Evolutionary conservation across 2,113 vertebrate genomes (phyloP).

Genomic region (Xenopus borealis): DNA sequence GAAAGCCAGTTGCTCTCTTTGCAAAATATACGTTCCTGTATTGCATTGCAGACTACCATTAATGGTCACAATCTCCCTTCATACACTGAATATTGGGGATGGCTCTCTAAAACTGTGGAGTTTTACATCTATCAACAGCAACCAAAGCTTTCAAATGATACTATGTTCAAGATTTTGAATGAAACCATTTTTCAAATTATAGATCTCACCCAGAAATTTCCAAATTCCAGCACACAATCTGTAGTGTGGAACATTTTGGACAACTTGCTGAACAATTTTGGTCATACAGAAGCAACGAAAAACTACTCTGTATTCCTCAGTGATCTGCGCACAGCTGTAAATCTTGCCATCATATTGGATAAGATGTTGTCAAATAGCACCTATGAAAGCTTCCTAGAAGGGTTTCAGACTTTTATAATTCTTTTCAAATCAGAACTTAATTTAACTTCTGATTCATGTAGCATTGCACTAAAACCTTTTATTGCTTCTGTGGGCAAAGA

Average conservation of each 20-base stretch:
- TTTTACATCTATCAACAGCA: conserved; percentile 6
- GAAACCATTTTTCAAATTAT: conserved; percentile 14
- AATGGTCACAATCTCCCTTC: not conserved
- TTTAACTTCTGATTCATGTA: conserved; percentile 28
- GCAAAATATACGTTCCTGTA: conserved; percentile 10
- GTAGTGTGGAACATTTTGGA: not conserved
- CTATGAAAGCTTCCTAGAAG: not conserved
- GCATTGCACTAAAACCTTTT: conserved; percentile 47
- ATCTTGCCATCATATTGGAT: conserved; percentile 6
- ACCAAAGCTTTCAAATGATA: conserved; percentile 13
- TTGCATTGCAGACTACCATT: conserved; percentile 8
- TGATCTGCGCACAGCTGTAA: conserved; percentile 9
- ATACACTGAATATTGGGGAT: conserved; percentile 1
- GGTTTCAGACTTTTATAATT: not conserved
- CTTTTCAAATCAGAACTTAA: not conserved
- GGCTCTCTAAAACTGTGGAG: conserved; percentile 1
- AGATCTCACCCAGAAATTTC: not conserved
- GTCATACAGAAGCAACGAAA: conserved; percentile 8
- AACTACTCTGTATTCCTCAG: conserved; percentile 23
- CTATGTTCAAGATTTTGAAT: conserved; percentile 8
- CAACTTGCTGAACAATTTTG: conserved; percentile 2
- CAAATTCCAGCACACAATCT: not conserved
- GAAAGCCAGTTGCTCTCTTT: conserved; percentile 20
- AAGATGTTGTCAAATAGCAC: not conserved
- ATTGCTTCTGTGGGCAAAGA: not conserved